Evolutionary conservation across 2,113 vertebrate genomes (phyloP), one percentile per base, ranked within the genome.

Genomic region (Eonycteris spelaea): DNA sequence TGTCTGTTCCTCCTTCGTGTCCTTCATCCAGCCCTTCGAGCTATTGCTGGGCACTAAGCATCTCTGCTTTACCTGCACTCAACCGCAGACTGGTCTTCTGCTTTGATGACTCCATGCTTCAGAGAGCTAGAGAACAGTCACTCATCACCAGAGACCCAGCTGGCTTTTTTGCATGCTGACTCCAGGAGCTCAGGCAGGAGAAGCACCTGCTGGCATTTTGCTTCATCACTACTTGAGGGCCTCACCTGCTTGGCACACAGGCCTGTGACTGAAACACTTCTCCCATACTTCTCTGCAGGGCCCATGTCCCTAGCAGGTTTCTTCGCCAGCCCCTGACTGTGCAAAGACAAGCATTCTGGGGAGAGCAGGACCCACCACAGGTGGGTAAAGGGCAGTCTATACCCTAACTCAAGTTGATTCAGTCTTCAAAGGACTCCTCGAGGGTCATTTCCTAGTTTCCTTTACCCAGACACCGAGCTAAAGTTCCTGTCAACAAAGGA

Each of bases 31-130:
- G 61, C 24, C 30, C 79, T 91, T 78, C 1, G 6, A 71, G 57
- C 51, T 59, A 59, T 0, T 85, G 19, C 59, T 73, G 57, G 40
- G 21, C 59, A 90, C 80, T 24, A 15, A 15, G 45, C 45, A 6
- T 65, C 84, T 89, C 86, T 95, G 45, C 15, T 73, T 86, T 73
- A 75, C 78, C 48, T 93, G 59, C 73, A 87, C 59, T 90, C 26
- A 82, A 45, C 57, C 19, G 0, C 30, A 80, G 21, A 22, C 61
- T 77, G 82, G 74, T 65, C 55, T 91, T 97, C 92, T 90, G 68
- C 74, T 78, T 73, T 55, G 28, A 75, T 95, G 75, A 83, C 63
- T 59, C 26, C 7, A 21, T 6, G 67, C n/a, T 51, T 67, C 9
- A 0, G 73, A 94, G 18, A 87, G 71, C 65, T 48, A n/a, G 55